Evolutionary conservation across 2,113 vertebrate species (phyloP).

Genomic region (Opisthocomus hoazin): DNA sequence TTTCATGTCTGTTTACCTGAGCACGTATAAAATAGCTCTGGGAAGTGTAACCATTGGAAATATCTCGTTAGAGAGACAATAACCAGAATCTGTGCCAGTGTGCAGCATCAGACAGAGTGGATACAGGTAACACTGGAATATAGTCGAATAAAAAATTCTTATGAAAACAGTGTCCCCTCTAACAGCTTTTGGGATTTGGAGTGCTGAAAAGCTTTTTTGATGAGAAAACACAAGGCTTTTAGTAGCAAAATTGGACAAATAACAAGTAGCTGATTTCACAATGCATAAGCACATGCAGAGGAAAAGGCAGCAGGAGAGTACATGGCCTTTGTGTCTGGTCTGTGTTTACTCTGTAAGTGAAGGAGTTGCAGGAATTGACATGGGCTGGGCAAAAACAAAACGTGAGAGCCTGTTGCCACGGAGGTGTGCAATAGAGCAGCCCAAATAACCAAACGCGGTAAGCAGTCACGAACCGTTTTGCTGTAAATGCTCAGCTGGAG

Average conservation of each 20-base stretch:
- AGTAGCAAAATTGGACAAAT: background rate
- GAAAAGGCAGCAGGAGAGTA: background rate
- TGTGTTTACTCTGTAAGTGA: background rate
- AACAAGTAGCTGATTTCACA: background rate
- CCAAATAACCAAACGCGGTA: accelerated
- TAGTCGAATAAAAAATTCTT: background rate
- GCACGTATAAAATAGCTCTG: background rate
- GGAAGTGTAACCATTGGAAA: background rate
- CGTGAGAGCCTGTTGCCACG: background rate
- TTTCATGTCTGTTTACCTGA: background rate
- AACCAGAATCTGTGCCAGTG: background rate
- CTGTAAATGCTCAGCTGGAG: background rate
- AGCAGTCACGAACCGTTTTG: background rate
- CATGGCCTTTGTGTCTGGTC: background rate
- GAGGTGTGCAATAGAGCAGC: background rate
- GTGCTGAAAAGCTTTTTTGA: background rate
- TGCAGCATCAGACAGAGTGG: background rate
- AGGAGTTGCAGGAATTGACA: background rate
- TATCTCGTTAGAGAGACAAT: background rate
- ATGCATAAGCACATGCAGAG: background rate
- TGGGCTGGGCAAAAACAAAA: background rate
- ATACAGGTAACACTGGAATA: background rate
- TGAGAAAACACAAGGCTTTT: background rate
- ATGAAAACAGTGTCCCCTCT: background rate
- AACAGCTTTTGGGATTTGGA: background rate